phyloP scores from a whole-genome alignment of 2,113 vertebrate genomes.

The Telmatochromis bifrenatus region DNA sequence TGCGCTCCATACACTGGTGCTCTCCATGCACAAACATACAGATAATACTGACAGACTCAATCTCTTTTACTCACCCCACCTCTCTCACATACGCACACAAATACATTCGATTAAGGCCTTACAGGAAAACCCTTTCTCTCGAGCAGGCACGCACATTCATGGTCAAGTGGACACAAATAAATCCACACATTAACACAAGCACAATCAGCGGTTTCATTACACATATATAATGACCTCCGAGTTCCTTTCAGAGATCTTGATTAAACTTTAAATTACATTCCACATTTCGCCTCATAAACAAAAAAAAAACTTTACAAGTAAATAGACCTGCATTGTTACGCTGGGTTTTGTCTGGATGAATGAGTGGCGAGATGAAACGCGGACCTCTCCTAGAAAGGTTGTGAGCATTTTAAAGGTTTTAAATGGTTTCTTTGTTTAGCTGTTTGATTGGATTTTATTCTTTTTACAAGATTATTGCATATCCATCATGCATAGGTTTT shows the following conservation, averaged over 20 bases:
- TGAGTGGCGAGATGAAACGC: neutral
- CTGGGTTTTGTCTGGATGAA: neutral
- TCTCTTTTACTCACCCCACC: neutral
- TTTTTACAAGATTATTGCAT: neutral
- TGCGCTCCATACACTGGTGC: neutral
- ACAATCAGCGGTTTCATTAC: constrained; percentile 6
- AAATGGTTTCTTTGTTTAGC: neutral
- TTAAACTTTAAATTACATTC: constrained; percentile 43
- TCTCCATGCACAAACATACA: neutral
- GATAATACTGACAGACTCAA: neutral
- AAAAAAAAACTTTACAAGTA: neutral
- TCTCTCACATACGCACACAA: neutral
- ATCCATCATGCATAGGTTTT: neutral
- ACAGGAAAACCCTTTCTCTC: neutral
- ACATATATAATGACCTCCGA: constrained; percentile 19
- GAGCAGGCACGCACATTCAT: neutral
- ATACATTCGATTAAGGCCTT: neutral
- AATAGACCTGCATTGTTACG: neutral
- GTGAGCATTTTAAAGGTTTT: neutral
- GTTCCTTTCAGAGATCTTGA: constrained; percentile 26
- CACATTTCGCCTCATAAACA: neutral
- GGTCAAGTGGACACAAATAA: constrained; percentile 7
- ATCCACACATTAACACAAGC: neutral
- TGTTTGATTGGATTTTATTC: rapidly evolving
- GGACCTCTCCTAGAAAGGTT: neutral